Evolutionary conservation across 2,888 invertebrate species (phyloP), one percentile per base, ranked within the genome.

Genomic region (Acleris emargana): DNA sequence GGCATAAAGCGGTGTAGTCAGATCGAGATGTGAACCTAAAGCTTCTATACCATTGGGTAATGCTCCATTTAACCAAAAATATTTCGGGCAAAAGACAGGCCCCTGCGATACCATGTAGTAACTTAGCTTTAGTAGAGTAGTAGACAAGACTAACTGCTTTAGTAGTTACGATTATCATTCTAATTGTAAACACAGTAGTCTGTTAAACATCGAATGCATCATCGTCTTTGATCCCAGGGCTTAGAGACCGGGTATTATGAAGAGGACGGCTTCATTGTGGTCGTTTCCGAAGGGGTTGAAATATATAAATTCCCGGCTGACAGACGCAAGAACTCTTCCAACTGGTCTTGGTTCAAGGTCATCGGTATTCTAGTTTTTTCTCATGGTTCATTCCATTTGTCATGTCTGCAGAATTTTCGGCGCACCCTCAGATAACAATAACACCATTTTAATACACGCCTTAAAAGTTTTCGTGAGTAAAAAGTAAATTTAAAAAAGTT

Each of bases 341-440:
- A 94, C 90, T 95, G 95, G 95, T 94, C 93, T 87, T 95, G 95
- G 95, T 89, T 95, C 86, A 95, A 95, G 95, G 95, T 95, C 92
- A 88, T 91, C 87, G 80, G 80, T 81, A 81, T 84, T 85, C 83
- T 83, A 81, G 79, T 86, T 78, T 81, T 57, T 64, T 47, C 78
- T 80, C 82, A 83, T 80, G 76, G 76, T 84, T 84, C 89, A 88
- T 89, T 89, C 89, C 89, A 88, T 87, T 79, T 88, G 82, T 81
- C 81, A 86, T 82, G 81, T 79, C 84, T 53, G 38, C 47, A 63
- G 62, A 63, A 53, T 67, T 59, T 66, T 61, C 59, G 62, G 53
- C 64, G 54, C 54, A 59, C 64, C 60, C 51, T 67, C 28, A 50
- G 49, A 55, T 43, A n/a, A 9, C 54, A 59, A 22, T 58, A 50